Evolutionary conservation across 2,888 invertebrate species (phyloP).

Genomic region (Pomacea canaliculata): DNA sequence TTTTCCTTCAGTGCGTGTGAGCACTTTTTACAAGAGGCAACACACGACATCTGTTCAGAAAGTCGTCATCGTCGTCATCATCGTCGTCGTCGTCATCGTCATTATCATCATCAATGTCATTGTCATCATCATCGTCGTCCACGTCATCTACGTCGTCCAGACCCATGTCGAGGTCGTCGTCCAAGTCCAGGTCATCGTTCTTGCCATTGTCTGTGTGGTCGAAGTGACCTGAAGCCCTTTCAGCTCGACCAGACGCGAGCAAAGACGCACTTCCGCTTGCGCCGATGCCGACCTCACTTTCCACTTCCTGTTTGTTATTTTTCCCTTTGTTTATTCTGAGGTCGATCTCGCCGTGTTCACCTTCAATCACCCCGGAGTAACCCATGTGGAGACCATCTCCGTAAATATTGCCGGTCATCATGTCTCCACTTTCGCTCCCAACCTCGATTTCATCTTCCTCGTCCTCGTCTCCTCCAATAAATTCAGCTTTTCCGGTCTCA

Average conservation of each 20-base stretch:
- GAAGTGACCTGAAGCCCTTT: neutral
- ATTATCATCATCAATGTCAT: constrained; percentile 2
- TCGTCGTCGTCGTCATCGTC: neutral
- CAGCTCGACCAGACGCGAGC: neutral
- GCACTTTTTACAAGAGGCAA: neutral
- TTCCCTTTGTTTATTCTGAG: neutral
- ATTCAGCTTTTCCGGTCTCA: constrained; percentile 1
- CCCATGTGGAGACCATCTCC: neutral
- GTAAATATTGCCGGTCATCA: constrained; percentile 7
- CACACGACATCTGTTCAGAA: neutral
- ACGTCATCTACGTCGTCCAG: neutral
- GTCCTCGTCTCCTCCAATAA: constrained; percentile 8
- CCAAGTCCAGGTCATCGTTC: constrained; percentile 8
- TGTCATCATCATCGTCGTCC: constrained; percentile 7
- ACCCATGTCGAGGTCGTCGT: constrained; percentile 4
- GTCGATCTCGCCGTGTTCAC: neutral
- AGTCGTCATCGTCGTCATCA: neutral
- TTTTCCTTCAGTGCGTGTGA: too few species aligned
- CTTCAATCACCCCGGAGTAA: neutral
- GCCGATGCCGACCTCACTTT: neutral
- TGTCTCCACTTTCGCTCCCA: constrained; percentile 19
- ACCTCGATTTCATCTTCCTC: constrained; percentile 20
- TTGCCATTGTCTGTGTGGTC: neutral
- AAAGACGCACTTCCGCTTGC: neutral
- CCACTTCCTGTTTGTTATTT: too few species aligned